Evolutionary conservation across 2,797 vertebrate genomes (phyloP).

Genomic region (Emys orbicularis): DNA sequence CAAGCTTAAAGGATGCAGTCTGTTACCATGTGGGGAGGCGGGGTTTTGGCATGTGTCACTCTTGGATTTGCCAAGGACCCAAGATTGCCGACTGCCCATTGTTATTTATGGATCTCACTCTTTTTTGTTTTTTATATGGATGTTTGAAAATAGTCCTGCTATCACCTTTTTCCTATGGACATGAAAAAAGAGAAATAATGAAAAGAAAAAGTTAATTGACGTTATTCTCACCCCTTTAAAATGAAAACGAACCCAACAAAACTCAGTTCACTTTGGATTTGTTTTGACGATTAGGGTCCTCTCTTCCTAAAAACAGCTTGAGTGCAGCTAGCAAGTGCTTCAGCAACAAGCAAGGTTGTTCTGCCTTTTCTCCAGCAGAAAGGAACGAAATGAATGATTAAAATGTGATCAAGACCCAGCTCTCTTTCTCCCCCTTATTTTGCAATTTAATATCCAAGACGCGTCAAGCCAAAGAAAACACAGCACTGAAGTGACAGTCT

Average conservation of each 20-base stretch:
- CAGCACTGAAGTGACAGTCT: not conserved
- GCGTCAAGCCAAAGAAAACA: not conserved
- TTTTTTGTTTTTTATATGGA: fast-evolving
- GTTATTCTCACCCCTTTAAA: not conserved
- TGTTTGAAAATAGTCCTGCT: fast-evolving
- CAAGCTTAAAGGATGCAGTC: not conserved
- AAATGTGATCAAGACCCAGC: not conserved
- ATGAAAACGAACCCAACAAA: not conserved
- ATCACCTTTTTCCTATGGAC: not conserved
- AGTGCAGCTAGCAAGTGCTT: not conserved
- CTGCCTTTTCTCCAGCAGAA: not conserved
- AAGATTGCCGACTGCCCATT: fast-evolving
- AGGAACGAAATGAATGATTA: not conserved
- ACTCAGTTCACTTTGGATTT: not conserved
- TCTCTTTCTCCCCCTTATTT: not conserved
- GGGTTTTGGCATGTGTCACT: not conserved
- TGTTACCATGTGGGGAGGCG: not conserved
- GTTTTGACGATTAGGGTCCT: not conserved
- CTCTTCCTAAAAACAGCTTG: fast-evolving
- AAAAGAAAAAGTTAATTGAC: not conserved
- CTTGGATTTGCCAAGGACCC: not conserved
- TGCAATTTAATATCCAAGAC: not conserved
- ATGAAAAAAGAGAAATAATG: not conserved
- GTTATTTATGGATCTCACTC: fast-evolving
- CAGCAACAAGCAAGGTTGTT: not conserved